Evolutionary conservation across 2,113 vertebrate species (phyloP).

Genomic region (Anguilla rostrata): DNA sequence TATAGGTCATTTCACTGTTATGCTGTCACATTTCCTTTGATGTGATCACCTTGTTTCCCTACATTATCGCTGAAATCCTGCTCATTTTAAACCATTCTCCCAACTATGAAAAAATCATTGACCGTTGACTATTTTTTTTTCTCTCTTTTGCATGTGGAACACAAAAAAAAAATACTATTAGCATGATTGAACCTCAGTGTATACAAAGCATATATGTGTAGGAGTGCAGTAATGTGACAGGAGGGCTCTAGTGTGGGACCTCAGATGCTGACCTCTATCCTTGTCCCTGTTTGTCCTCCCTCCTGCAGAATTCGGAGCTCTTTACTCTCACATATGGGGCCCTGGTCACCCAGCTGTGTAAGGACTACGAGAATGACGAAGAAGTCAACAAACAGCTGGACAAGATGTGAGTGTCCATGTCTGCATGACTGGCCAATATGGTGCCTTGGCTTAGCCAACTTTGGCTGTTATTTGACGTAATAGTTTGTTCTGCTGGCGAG

Average conservation of each 20-base stretch:
- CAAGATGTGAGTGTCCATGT: conserved; percentile 82
- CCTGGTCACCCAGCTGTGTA: conserved; percentile 95
- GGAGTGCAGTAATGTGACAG: background rate
- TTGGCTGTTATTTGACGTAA: background rate
- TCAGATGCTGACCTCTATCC: background rate
- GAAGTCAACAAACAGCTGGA: conserved; percentile 98
- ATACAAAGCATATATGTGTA: background rate
- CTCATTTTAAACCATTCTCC: background rate
- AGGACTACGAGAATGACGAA: conserved; percentile 98
- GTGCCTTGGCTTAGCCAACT: background rate
- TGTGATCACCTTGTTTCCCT: background rate
- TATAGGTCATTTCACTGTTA: background rate
- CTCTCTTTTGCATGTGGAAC: conserved; percentile 8
- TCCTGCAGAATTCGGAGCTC: conserved; percentile 88
- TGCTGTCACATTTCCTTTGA: background rate
- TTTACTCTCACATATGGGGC: conserved; percentile 96
- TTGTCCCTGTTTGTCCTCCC: background rate
- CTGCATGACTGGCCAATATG: background rate
- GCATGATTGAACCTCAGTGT: background rate
- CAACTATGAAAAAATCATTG: background rate
- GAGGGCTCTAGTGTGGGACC: background rate
- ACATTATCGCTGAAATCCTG: background rate
- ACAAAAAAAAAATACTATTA: background rate
- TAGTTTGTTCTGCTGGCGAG: background rate
- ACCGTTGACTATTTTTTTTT: background rate